Percentiles rank a stretch among this genome's conserved stretches.
Conservation (phyloP, 1,140 invertebrate species). For the Hesperophylax magnus region DNA sequence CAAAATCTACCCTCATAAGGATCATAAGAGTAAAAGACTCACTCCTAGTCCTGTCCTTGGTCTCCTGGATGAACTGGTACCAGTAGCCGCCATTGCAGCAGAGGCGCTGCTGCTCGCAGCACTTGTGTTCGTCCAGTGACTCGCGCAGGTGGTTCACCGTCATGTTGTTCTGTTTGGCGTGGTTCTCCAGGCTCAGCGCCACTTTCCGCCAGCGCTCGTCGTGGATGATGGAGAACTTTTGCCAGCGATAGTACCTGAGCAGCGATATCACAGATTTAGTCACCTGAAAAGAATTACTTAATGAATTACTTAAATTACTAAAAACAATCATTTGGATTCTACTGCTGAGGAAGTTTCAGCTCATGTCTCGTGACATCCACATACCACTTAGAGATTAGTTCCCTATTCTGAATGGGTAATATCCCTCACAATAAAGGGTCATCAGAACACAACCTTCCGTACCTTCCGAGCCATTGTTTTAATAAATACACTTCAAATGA, state of each 20-base stretch:
- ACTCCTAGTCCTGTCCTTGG: slow-evolving; percentile 92
- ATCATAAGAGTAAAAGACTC: slow-evolving; percentile 63
- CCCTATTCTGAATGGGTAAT: neutral
- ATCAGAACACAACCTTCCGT: no score
- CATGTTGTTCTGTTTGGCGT: slow-evolving; percentile 82
- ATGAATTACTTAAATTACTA: neutral
- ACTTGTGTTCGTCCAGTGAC: slow-evolving; percentile 79
- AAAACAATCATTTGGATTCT: neutral
- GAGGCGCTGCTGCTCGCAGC: slow-evolving; percentile 79
- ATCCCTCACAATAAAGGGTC: no score
- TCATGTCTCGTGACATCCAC: neutral
- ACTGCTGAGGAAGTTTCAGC: neutral
- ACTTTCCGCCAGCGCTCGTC: slow-evolving; percentile 86
- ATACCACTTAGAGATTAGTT: neutral
- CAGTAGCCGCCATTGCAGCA: slow-evolving; percentile 85
- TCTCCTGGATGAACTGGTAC: slow-evolving; percentile 89
- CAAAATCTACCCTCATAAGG: no score
- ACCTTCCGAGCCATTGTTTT: no score
- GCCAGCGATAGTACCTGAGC: slow-evolving; percentile 92
- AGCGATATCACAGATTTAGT: slow-evolving; percentile 94
- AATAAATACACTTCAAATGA: no score
- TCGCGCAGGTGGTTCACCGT: slow-evolving; percentile 82
- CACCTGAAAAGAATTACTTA: slow-evolving; percentile 73
- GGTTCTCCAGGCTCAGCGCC: slow-evolving; percentile 80
- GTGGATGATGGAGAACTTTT: slow-evolving; percentile 93